A percentile compares a stretch with the other conserved stretches of the same genome.
phyloP scores from a whole-genome alignment of 2,797 vertebrate genomes.

The Garrulus glandarius region DNA sequence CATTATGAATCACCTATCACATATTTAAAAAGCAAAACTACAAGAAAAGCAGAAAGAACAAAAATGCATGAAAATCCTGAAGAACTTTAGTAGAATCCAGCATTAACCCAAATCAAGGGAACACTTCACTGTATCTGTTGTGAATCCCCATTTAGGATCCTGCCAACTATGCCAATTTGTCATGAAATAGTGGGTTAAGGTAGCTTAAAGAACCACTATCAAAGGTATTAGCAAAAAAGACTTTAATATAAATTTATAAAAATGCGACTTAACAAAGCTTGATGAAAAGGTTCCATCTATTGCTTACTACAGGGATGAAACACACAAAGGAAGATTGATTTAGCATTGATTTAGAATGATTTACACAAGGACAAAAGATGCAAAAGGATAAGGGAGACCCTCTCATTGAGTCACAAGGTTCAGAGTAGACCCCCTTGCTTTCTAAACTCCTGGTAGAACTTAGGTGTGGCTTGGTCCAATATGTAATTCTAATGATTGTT shows the following conservation, averaged over 20 bases:
- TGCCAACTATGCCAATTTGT: neutral
- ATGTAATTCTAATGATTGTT: neutral
- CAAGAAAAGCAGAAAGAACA: neutral
- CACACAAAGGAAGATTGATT: neutral
- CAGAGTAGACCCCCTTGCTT: neutral
- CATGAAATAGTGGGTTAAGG: neutral
- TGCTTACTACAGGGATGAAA: neutral
- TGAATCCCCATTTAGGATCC: neutral
- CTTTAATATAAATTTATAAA: neutral
- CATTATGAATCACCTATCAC: neutral
- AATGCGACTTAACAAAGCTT: neutral
- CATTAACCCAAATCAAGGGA: neutral
- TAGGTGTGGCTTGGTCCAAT: neutral
- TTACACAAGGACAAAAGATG: neutral
- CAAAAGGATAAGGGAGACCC: neutral
- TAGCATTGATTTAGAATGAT: neutral
- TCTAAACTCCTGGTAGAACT: neutral
- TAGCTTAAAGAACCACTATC: neutral
- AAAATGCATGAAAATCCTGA: neutral
- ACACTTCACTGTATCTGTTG: neutral
- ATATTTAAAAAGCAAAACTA: neutral
- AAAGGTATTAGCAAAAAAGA: neutral
- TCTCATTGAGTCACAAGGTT: neutral
- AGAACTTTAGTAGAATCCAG: neutral
- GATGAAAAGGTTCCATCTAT: neutral